These are phyloP conservation scores for Drosophila murphyi DNA, from an alignment of 1,140 invertebrate genomes.

Conservation along the genomic window DNA sequence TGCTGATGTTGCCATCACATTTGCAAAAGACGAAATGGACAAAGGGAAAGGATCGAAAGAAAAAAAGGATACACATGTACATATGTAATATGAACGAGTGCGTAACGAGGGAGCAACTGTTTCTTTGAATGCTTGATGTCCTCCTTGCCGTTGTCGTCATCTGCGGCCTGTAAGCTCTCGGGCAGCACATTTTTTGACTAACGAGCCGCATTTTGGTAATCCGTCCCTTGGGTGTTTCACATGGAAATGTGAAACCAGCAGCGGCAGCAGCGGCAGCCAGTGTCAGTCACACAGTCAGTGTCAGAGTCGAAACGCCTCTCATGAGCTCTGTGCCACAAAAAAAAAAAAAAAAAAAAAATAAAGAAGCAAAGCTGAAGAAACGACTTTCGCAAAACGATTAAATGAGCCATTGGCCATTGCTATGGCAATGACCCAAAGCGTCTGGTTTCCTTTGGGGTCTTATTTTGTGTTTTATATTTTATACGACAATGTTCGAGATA, in stretches of 20 bases:
- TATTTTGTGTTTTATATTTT: conserved; percentile 42
- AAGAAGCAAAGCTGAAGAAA: neutral
- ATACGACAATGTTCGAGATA: conserved; percentile 10
- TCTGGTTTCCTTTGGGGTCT: conserved; percentile 22
- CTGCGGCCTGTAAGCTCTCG: conserved; percentile 68
- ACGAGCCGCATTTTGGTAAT: conserved; percentile 81
- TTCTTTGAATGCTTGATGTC: conserved; percentile 67
- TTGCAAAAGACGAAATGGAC: conserved; percentile 1
- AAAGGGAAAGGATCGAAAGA: conserved; percentile 10
- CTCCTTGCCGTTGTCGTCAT: conserved; percentile 54
- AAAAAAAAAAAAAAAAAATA: neutral
- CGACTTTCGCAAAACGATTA: conserved; percentile 72
- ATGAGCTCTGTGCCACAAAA: conserved; percentile 1
- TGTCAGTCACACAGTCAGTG: conserved; percentile 14
- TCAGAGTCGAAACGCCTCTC: conserved; percentile 10
- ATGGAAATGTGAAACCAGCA: conserved; percentile 65
- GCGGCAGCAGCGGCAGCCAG: conserved; percentile 17
- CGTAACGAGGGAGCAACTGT: conserved; percentile 35
- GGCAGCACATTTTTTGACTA: conserved; percentile 75
- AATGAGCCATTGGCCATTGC: conserved; percentile 70
- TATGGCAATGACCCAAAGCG: conserved; percentile 42
- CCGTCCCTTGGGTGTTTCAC: conserved; percentile 66
- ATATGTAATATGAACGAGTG: neutral
- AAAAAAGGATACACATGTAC: conserved; percentile 50
- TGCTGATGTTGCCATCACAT: neutral